A percentile compares a stretch with the other conserved stretches of the same genome.
Conservation (phyloP, 1,140 invertebrate species). For the Drosophila pseudoananassae region DNA sequence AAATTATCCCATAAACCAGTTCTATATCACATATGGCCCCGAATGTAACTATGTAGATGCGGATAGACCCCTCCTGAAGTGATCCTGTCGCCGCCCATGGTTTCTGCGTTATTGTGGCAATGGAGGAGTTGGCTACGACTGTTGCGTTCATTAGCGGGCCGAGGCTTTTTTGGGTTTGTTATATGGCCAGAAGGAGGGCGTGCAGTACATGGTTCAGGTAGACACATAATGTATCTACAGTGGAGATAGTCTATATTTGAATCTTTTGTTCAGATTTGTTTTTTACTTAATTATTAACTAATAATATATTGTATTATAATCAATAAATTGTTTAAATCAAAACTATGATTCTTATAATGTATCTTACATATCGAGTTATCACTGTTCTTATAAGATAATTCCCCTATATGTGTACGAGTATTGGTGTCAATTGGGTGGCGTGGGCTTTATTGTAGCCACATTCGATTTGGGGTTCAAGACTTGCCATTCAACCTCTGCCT, state of each 20-base stretch:
- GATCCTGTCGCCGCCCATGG: not conserved
- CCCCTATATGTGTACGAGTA: constrained; percentile 36
- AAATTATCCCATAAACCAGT: not conserved
- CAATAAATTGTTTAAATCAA: too few species aligned
- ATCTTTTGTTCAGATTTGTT: not conserved
- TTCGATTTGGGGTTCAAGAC: constrained; percentile 37
- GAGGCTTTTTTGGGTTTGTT: constrained; percentile 64
- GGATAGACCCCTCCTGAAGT: not conserved
- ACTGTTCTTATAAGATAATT: constrained; percentile 12
- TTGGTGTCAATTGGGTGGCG: constrained; percentile 65
- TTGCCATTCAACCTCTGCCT: constrained; percentile 27
- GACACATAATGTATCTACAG: constrained; percentile 35
- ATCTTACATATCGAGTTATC: not conserved
- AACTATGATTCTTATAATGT: not conserved
- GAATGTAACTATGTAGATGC: not conserved
- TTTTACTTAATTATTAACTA: too few species aligned
- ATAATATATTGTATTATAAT: too few species aligned
- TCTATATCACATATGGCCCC: too few species aligned
- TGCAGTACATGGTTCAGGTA: constrained; percentile 74
- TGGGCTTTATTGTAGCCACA: constrained; percentile 36
- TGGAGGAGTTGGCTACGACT: constrained; percentile 64
- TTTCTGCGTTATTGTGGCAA: constrained; percentile 18
- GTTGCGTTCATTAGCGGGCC: constrained; percentile 80
- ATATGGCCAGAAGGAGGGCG: constrained; percentile 68
- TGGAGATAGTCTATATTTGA: not conserved